Evolutionary conservation across 2,113 vertebrate genomes (phyloP), one percentile per base, ranked within the genome.

Genomic region (Nothoprocta pentlandii): DNA sequence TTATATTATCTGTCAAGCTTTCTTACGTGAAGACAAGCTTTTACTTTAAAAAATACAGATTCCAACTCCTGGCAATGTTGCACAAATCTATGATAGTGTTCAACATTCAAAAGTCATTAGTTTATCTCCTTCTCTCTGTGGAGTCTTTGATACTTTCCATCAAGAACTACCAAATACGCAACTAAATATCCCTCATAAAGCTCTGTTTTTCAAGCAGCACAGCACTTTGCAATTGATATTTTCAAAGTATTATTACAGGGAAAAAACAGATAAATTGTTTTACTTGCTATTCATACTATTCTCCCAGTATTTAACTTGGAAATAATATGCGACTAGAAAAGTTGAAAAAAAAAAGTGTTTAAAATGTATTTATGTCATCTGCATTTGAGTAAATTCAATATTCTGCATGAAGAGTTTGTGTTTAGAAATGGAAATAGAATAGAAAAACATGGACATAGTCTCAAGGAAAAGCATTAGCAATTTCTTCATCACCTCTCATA

Each of bases 301-400:
- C 26, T 75, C 12, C 66, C 16, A 34, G 19, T 34, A 49, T 13
- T 77, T 7, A 89, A 81, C 4, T 25, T 30, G 9, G 78, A 67
- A 89, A 62, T 12, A 63, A 80, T 69, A 64, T 2, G 6, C 8
- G 3, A 16, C 58, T 75, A 8, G 19, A 80, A 9, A 71, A 76
- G 11, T 2, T 66, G 16, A 6, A 8, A 59, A 58, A 0, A 59
- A 64, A 59, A 67, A 0, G 6, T 5, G 13, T 9, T 6, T 70
- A 74, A n/a, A 90, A 59, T 23, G 36, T 20, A 28, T 4, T 82
- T 66, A 13, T 70, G 73, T 80, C 16, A 36, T 26, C 23, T 41
- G 46, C 22, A 14, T 23, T 58, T 53, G 26, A 9, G n/a, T 51
- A 68, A 85, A 56, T 9, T 17, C 8, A 54, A 44, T 6, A 80